These are phyloP conservation scores for Heliconius hewitsoni DNA, from an alignment of 1,140 invertebrate species.

Conservation along the genomic window DNA sequence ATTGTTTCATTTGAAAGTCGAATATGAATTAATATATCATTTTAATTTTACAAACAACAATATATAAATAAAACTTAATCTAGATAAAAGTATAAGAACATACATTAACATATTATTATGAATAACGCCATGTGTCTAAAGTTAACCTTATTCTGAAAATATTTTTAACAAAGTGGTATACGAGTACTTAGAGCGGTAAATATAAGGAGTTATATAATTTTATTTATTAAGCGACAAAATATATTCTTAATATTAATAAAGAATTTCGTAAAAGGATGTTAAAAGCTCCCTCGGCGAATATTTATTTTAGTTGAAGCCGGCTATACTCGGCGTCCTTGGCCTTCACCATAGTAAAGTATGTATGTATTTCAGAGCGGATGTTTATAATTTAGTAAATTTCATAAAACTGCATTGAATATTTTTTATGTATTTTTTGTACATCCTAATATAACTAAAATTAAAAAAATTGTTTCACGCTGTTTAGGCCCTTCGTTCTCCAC, in stretches of 20 bases:
- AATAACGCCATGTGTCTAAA: neutral
- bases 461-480: neutral
- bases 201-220: neutral
- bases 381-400: conserved; percentile 14
- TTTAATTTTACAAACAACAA: neutral
- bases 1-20: no score
- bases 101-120: neutral
- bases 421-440: no score
- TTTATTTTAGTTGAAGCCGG: conserved; percentile 7
- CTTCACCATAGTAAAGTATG: conserved; percentile 25
- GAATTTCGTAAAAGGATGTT: neutral
- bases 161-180: no score
- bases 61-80: neutral
- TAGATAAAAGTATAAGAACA: neutral
- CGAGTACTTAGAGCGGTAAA: no score
- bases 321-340: conserved; percentile 26
- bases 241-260: conserved; percentile 4
- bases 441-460: no score
- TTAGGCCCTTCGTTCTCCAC: neutral
- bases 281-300: conserved; percentile 16
- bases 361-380: conserved; percentile 19
- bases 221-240: neutral
- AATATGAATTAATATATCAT: no score
- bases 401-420: conserved; percentile 4
- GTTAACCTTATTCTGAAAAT: neutral